These are phyloP conservation scores for Serranus cabrilla DNA, from an alignment of 2,797 vertebrate genomes.

Conservation along the genomic window DNA sequence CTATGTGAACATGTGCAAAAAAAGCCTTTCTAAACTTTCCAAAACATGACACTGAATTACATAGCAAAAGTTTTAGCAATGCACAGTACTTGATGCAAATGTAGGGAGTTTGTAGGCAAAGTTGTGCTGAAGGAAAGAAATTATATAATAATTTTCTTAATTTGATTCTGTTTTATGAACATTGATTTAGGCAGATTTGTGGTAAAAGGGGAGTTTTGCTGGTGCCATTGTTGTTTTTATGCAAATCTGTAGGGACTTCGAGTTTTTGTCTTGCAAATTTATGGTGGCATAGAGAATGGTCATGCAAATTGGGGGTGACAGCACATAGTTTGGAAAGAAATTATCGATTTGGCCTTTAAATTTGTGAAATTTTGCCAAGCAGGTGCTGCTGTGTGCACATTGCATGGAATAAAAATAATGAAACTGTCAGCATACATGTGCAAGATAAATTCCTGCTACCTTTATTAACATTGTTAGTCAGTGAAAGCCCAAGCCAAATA, in stretches of 20 bases:
- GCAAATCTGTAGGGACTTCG: constrained; percentile 17
- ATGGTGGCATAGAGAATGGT: neutral
- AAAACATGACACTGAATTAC: neutral
- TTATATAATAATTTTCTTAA: neutral
- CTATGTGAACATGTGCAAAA: neutral
- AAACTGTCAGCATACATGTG: constrained; percentile 12
- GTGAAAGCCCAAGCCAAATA: constrained; percentile 31
- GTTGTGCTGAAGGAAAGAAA: constrained; percentile 14
- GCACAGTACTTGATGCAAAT: neutral
- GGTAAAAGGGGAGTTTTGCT: constrained; percentile 19
- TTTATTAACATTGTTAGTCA: constrained; percentile 30
- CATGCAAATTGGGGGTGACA: constrained; percentile 32
- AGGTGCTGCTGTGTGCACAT: constrained; percentile 6
- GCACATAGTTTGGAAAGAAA: constrained; percentile 12
- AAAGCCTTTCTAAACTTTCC: constrained; percentile 10
- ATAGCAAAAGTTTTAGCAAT: constrained; percentile 1
- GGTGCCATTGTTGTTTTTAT: constrained; percentile 17
- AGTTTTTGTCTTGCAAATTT: constrained; percentile 25
- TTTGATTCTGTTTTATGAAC: neutral
- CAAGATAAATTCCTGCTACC: constrained; percentile 15
- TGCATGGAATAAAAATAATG: constrained; percentile 1
- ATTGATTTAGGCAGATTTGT: constrained; percentile 31
- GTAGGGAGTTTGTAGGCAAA: constrained; percentile 20
- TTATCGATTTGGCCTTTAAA: constrained; percentile 36
- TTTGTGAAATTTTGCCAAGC: neutral